Base-by-base conservation (phyloP, 2,888 invertebrate genomes). In the Rosalia funebris region DNA sequence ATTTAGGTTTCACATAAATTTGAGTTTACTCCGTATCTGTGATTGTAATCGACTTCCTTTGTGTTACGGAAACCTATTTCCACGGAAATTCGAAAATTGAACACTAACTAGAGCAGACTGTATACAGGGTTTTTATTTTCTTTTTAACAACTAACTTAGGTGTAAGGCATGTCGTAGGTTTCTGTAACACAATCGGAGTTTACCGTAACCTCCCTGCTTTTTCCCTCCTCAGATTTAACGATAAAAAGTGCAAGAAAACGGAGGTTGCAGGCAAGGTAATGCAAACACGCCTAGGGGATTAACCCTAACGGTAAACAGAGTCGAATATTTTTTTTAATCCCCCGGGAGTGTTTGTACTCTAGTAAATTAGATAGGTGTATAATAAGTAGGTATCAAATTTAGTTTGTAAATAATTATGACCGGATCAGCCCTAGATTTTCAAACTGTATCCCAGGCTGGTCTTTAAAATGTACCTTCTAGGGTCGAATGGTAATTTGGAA, bases 11-110 rank as follows among this genome's bases (percentile, higher is more conserved):
- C 59, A 66, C 58, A 57, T 42, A 55, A 41, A 20, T 50, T 50
- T 39, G 39, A 57, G 58, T 66, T 71, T 71, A 68, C 69, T 71
- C 68, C 65, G 60, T 74, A 72, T 72, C 72, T 74, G 74, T 74
- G 72, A 74, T 72, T 71, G 60, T 68, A 67, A 63, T 48, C 31
- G 55, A 52, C 50, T 39, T n/a, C n/a, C n/a, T 50, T 50, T 50
- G 31, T 50, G 31, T 50, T 50, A 50, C 15, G 15, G 50, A 50
- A 50, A 50, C 7, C 11, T 25, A 25, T 3, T 7, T 7, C 7
- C 25, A 25, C 25, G 25, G 4, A 25, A 7, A 25, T n/a, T n/a
- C n/a, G n/a, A 25, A 25, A 25, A 25, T 25, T 25, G 25, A 7
- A 10, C 34, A n/a, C 10, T 3, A 34, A 34, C 7, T 36, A 39